Conservation (phyloP, 2,888 invertebrate species). For the Hirtodrosophila trivittata region DNA sequence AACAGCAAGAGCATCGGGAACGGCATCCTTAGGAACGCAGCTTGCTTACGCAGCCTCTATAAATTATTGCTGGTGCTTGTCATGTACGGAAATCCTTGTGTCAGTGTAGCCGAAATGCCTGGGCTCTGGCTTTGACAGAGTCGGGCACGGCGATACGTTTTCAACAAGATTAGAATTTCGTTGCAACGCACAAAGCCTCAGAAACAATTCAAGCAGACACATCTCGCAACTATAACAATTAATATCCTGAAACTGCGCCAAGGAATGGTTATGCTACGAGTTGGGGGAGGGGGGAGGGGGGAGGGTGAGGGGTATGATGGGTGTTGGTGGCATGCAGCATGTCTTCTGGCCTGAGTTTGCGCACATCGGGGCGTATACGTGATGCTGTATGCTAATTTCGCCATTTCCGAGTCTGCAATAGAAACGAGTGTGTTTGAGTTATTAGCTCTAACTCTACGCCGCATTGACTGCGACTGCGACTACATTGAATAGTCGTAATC, state of each 20-base stretch:
- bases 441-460: constrained; percentile 45
- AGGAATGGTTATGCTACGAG: constrained; percentile 19
- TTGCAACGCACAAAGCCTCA: constrained; percentile 74
- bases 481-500: constrained; percentile 6
- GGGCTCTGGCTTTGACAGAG: constrained; percentile 61
- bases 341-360: constrained; percentile 41
- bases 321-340: too few relatives aligned
- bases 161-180: constrained; percentile 79
- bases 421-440: constrained; percentile 59
- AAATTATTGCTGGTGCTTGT: constrained; percentile 82
- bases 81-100: constrained; percentile 82
- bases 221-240: constrained; percentile 79
- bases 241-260: constrained; percentile 67
- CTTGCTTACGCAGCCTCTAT: constrained; percentile 76
- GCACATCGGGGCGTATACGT: constrained; percentile 68
- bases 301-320: constrained; percentile 39
- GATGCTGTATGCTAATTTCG: constrained; percentile 69
- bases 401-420: constrained; percentile 28
- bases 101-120: constrained; percentile 78
- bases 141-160: constrained; percentile 71
- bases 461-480: constrained; percentile 7
- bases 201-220: constrained; percentile 78
- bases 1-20: constrained; percentile 6
- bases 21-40: constrained; percentile 66
- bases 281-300: background rate